A percentile compares a stretch with the other conserved stretches of the same genome.
These are phyloP conservation scores for Cantharis rufa DNA, from an alignment of 2,888 invertebrate genomes.

Conservation along the genomic window DNA sequence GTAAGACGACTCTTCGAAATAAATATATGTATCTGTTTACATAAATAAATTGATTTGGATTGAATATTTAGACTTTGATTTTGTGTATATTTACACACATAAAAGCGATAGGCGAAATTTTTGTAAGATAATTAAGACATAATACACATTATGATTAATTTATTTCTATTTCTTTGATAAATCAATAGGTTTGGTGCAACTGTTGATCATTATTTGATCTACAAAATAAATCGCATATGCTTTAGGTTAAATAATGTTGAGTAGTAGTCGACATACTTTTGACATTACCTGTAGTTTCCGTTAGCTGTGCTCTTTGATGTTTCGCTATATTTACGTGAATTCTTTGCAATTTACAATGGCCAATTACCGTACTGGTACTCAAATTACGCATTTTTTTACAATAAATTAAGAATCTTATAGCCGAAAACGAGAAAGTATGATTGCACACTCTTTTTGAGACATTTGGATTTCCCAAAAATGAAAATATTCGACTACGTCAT, in stretches of 20 bases:
- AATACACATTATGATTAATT: not conserved
- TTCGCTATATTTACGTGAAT: not conserved
- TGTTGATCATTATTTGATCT: not conserved
- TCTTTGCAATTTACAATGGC: not conserved
- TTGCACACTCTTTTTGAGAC: not conserved
- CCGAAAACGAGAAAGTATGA: not conserved
- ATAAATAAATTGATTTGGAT: not conserved
- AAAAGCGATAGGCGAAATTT: not conserved
- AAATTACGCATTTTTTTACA: not conserved
- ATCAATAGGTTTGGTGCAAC: not conserved
- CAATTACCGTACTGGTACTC: not conserved
- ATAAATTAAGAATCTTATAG: too few species aligned
- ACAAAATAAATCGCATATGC: not conserved
- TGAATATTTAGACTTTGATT: not conserved
- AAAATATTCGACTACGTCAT: not conserved
- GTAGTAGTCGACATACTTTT: conserved; percentile 33
- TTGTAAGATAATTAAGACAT: not conserved
- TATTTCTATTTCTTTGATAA: not conserved
- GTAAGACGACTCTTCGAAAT: not conserved
- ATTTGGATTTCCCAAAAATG: not conserved
- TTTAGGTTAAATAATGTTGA: conserved; percentile 21
- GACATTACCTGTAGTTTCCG: conserved; percentile 22
- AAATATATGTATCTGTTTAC: not conserved
- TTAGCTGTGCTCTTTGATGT: conserved; percentile 11
- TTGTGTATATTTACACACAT: not conserved